phyloP scores from a whole-genome alignment of 2,888 invertebrate genomes.

The Pollenia griseotomentosa region DNA sequence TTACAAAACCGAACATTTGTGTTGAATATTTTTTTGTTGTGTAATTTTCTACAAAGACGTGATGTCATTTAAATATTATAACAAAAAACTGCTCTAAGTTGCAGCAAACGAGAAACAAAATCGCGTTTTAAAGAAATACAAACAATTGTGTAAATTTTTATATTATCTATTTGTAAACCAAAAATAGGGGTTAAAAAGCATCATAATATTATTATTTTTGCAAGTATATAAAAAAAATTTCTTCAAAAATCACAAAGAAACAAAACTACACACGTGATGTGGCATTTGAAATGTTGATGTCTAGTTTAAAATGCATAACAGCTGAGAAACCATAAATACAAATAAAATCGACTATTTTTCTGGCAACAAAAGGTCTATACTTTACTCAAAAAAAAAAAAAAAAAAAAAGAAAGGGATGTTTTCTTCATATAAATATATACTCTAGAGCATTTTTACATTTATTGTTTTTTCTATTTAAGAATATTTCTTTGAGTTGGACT shows the following conservation, averaged over 20 bases:
- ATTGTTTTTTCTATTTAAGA: conserved; percentile 23
- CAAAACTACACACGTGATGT: conserved; percentile 14
- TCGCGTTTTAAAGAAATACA: neutral
- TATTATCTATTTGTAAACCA: neutral
- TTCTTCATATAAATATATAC: conserved; percentile 10
- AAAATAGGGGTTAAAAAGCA: conserved; percentile 6
- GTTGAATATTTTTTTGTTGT: neutral
- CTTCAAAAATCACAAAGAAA: neutral
- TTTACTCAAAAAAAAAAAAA: neutral
- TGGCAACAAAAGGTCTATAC: conserved; percentile 42
- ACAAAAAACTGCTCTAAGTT: neutral
- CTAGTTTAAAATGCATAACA: conserved; percentile 81
- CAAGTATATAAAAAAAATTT: conserved; percentile 2
- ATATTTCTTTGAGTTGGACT: conserved; percentile 15
- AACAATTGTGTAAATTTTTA: too few relatives aligned
- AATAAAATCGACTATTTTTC: conserved; percentile 81
- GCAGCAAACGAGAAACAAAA: neutral
- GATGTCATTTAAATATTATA: conserved; percentile 6
- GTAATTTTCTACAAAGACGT: conserved; percentile 18
- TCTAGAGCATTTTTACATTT: conserved; percentile 28
- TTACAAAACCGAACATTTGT: neutral
- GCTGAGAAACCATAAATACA: conserved; percentile 81
- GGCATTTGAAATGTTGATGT: conserved; percentile 41
- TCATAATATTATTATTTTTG: neutral
- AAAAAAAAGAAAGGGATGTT: neutral